These are phyloP conservation scores for Myodes glareolus DNA, from an alignment of 2,113 vertebrate genomes.

Conservation along the genomic window DNA sequence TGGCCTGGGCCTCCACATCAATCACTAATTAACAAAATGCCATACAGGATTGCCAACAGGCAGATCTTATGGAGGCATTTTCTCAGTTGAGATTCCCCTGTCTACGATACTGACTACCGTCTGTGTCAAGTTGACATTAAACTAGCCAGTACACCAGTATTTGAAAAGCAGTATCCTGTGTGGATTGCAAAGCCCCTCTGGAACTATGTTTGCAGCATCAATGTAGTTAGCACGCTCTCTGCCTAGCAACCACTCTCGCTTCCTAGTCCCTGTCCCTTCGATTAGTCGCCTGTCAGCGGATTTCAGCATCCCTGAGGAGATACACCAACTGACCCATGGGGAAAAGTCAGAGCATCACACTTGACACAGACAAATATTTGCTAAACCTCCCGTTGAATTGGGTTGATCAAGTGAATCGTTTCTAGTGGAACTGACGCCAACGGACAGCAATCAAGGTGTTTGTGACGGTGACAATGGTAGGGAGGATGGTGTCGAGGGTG, in stretches of 20 bases:
- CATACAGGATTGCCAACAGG: not conserved
- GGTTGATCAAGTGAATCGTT: not conserved
- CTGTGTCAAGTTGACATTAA: not conserved
- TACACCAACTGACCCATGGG: not conserved
- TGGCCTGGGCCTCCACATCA: not conserved
- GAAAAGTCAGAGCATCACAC: not conserved
- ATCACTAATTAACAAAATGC: not conserved
- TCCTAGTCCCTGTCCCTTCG: not conserved
- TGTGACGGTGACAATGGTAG: not conserved
- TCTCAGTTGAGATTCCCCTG: not conserved
- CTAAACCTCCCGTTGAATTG: slow-evolving; percentile 23
- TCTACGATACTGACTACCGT: not conserved
- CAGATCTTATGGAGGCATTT: not conserved
- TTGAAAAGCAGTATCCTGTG: slow-evolving; percentile 55
- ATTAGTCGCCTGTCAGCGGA: slow-evolving; percentile 41
- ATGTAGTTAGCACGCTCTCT: not conserved
- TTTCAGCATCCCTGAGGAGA: slow-evolving; percentile 12
- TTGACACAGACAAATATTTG: slow-evolving; percentile 57
- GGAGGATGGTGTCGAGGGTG: not conserved
- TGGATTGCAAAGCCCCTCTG: not conserved
- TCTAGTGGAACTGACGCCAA: not conserved
- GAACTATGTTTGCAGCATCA: slow-evolving; percentile 19
- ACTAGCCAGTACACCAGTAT: not conserved
- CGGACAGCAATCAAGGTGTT: not conserved
- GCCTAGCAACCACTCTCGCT: not conserved